Evolutionary conservation across 2,888 invertebrate genomes (phyloP), one percentile per base, ranked within the genome.

Genomic region (Gonocerus acuteangulatus): DNA sequence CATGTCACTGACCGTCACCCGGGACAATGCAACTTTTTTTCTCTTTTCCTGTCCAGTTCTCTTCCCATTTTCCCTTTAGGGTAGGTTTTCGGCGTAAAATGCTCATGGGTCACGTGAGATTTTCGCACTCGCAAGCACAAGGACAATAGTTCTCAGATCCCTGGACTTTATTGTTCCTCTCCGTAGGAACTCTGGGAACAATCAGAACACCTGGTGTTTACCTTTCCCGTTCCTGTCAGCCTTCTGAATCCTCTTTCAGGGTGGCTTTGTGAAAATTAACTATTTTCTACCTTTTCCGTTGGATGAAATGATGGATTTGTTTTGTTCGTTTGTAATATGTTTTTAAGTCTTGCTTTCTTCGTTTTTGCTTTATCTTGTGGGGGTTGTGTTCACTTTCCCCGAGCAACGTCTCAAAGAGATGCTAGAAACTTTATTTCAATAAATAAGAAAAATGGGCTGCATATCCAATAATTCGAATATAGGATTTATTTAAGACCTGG

Each of bases 131-230:
- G 11, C 13, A 18, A 44, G 57, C 36, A 39, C 47, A 47, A 47
- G 57, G 45, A 57, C 57, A 57, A 57, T 47, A n/a, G 44, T 6
- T 2, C 32, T 2, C 9, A 15, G n/a, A 7, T 22, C 2, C 42
- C 16, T 2, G 6, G 16, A 39, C 11, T 39, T 45, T 13, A 45
- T 47, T 57, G 57, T 57, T 15, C 45, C 27, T n/a, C 57, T 21
- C 47, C 18, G 15, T 7, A 11, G 39, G 36, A 15, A 18, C 42
- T n/a, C n/a, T n/a, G 42, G n/a, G 54, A 16, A 16, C 39, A 39
- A 39, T n/a, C n/a, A 19, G n/a, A 18, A 47, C 57, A 57, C 57
- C 57, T 57, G 57, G 57, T 57, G 57, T 57, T 57, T 57, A 44
- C 57, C 45, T 57, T 57, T 27, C 18, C 47, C 44, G 9, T 32